Conservation (phyloP, 1,140 invertebrate species). For the roundworm (Caenorhabditis elegans) region WBcel235 BX284603.4:10714501-10715000, state of each 20-base stretch:
- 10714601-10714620: background rate
- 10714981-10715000: no score
- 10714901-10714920: no score
- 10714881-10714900: no score
- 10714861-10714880: no score
- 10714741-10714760: constrained; percentile 96
- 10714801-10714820: no score
- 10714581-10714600: background rate
- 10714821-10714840: no score
- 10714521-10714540: constrained; percentile 68
- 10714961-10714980: no score
- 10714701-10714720: constrained; percentile 85
- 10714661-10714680: constrained; percentile 82
- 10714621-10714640: constrained; percentile 38
- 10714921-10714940: no score
- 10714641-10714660: constrained; percentile 74
- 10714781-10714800: constrained; percentile 92
- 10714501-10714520: constrained; percentile 94
- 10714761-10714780: constrained; percentile 93
- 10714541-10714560: no score
- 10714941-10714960: no score
- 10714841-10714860: no score
- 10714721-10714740: constrained; percentile 86
- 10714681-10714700: constrained; percentile 80
- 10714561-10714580: no score